phyloP scores from a whole-genome alignment of 2,888 invertebrate genomes.

The Orthosia incerta region DNA sequence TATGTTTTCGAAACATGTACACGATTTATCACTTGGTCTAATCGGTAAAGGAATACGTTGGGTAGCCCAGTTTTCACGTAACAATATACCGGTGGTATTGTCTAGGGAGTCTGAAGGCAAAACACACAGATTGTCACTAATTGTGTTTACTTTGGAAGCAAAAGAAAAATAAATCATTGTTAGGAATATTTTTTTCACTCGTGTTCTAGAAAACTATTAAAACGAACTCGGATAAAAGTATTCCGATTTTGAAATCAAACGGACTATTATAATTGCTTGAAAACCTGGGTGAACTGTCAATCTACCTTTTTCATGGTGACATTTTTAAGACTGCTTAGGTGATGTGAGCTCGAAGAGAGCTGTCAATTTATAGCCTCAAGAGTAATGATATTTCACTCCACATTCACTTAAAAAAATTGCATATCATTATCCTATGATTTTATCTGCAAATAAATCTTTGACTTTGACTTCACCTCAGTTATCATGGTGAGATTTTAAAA shows the following conservation, averaged over 20 bases:
- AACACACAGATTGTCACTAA: conserved; percentile 36
- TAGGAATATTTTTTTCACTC: not conserved
- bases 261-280: not conserved
- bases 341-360: too few species aligned
- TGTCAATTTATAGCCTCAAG: too few species aligned
- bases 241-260: not conserved
- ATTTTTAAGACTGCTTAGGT: too few species aligned
- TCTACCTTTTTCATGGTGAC: not conserved
- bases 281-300: not conserved
- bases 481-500: too few species aligned
- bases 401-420: too few species aligned
- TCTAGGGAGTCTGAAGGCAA: conserved; percentile 30
- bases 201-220: not conserved
- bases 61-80: conserved; percentile 26
- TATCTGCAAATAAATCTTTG: too few species aligned
- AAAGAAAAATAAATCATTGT: not conserved
- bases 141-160: conserved; percentile 16
- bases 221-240: not conserved
- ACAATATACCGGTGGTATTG: conserved; percentile 31
- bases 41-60: conserved; percentile 36
- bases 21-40: conserved; percentile 45
- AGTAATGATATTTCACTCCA: too few species aligned
- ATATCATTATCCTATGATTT: too few species aligned
- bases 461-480: too few species aligned
- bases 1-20: conserved; percentile 54